A percentile compares a stretch with the other conserved stretches of the same genome.
phyloP scores from a whole-genome alignment of 2,888 invertebrate genomes.

The Abscondita cerata region DNA sequence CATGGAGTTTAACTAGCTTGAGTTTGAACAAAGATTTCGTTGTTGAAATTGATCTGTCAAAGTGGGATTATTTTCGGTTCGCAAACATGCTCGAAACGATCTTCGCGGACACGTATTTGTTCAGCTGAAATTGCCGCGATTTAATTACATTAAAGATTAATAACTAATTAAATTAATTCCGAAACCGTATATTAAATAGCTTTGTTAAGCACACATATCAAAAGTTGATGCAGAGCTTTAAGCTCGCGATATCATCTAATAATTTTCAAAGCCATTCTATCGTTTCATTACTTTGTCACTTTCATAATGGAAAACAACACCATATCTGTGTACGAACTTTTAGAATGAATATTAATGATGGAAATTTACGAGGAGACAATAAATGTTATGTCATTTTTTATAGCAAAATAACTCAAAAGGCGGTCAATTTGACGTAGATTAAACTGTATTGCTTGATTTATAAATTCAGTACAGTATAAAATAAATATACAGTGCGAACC shows the following conservation, averaged over 20 bases:
- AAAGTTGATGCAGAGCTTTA: slow-evolving; percentile 16
- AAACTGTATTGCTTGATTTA: too few species aligned
- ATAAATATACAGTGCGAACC: too few species aligned
- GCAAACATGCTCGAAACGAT: neutral
- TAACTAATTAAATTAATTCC: slow-evolving; percentile 24
- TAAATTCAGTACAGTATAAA: too few species aligned
- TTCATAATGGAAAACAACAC: neutral
- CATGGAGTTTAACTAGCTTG: slow-evolving; percentile 26
- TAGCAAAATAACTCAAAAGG: too few species aligned
- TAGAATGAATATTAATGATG: slow-evolving; percentile 4
- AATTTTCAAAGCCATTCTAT: slow-evolving; percentile 4
- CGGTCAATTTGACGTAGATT: too few species aligned
- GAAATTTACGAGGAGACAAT: too few species aligned
- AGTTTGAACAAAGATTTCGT: slow-evolving; percentile 17
- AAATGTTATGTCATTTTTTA: too few species aligned
- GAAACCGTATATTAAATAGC: slow-evolving; percentile 15
- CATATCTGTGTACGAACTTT: neutral
- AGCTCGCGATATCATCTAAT: slow-evolving; percentile 8
- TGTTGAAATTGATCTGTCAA: slow-evolving; percentile 13
- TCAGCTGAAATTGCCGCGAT: neutral
- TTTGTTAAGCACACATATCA: slow-evolving; percentile 22
- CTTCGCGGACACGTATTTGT: neutral
- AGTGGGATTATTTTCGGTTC: slow-evolving; percentile 14
- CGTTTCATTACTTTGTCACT: slow-evolving; percentile 9
- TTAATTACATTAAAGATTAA: slow-evolving; percentile 24